These are phyloP conservation scores for Artibeus jamaicensis DNA, from an alignment of 2,797 vertebrate genomes.

Conservation along the genomic window DNA sequence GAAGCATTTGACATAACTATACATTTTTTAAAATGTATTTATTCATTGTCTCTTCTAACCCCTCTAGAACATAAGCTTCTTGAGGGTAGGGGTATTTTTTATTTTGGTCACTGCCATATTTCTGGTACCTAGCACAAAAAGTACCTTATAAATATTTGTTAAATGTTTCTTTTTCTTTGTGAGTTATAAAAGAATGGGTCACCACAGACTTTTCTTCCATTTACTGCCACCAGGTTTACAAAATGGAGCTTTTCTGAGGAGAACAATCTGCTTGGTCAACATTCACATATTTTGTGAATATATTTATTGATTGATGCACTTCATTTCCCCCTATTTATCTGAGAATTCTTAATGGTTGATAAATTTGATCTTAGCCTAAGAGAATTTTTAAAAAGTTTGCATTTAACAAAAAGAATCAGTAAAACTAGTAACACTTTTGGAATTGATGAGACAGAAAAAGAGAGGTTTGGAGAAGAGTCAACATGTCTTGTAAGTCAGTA, in stretches of 20 bases:
- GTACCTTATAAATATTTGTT: not conserved
- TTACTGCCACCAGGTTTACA: not conserved
- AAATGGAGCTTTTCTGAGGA: not conserved
- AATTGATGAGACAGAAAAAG: not conserved
- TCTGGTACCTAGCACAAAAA: not conserved
- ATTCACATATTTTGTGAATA: slow-evolving; percentile 19
- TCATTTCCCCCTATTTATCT: not conserved
- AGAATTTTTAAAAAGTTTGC: not conserved
- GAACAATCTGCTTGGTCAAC: not conserved
- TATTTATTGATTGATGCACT: not conserved
- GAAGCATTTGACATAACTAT: not conserved
- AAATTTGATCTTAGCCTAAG: slow-evolving; percentile 23
- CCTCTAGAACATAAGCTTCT: not conserved
- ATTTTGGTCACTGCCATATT: not conserved
- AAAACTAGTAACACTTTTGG: slow-evolving; percentile 41
- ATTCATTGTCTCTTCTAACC: not conserved
- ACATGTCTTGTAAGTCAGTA: not conserved
- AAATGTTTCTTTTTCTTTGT: not conserved
- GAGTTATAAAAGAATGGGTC: not conserved
- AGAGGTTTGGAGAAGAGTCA: not conserved
- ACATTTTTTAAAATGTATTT: not conserved
- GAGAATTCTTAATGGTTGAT: not conserved
- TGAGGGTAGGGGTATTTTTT: not conserved
- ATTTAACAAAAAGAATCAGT: not conserved
- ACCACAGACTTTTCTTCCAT: not conserved